Evolutionary conservation across 2,888 invertebrate species (phyloP).

Genomic region (Drosophila yooni): DNA sequence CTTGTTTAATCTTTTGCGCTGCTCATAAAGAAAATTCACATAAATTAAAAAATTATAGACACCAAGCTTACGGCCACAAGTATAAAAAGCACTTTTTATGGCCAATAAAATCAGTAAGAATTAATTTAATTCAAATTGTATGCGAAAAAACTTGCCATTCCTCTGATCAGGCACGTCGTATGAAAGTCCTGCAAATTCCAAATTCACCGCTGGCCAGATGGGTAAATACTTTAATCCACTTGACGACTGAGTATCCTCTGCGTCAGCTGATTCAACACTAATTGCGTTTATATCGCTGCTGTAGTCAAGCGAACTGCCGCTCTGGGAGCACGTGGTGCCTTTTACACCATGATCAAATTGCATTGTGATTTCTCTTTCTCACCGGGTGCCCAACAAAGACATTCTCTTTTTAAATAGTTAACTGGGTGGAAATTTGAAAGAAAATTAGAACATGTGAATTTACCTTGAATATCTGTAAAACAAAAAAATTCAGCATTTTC

Average conservation of each 20-base stretch:
- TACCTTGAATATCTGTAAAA: not conserved
- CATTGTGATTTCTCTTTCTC: slow-evolving; percentile 23
- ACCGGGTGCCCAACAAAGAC: not conserved
- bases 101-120: not conserved
- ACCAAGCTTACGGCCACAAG: not conserved
- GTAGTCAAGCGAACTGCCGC: slow-evolving; percentile 74
- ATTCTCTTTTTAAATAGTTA: slow-evolving; percentile 1
- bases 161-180: slow-evolving; percentile 91
- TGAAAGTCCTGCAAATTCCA: slow-evolving; percentile 93
- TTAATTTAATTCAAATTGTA: not conserved
- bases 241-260: slow-evolving; percentile 87
- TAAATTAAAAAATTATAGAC: not conserved
- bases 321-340: slow-evolving; percentile 64
- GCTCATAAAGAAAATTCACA: slow-evolving; percentile 81
- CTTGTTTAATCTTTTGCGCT: slow-evolving; percentile 88
- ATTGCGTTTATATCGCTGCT: slow-evolving; percentile 83
- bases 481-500: not conserved
- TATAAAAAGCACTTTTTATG: not conserved
- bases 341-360: slow-evolving; percentile 31
- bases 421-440: not conserved
- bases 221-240: slow-evolving; percentile 87
- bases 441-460: not conserved
- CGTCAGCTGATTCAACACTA: slow-evolving; percentile 78
- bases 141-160: slow-evolving; percentile 86
- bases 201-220: slow-evolving; percentile 90